Conservation (phyloP, 2,113 vertebrate species). For the Phyllopteryx taeniolatus region DNA sequence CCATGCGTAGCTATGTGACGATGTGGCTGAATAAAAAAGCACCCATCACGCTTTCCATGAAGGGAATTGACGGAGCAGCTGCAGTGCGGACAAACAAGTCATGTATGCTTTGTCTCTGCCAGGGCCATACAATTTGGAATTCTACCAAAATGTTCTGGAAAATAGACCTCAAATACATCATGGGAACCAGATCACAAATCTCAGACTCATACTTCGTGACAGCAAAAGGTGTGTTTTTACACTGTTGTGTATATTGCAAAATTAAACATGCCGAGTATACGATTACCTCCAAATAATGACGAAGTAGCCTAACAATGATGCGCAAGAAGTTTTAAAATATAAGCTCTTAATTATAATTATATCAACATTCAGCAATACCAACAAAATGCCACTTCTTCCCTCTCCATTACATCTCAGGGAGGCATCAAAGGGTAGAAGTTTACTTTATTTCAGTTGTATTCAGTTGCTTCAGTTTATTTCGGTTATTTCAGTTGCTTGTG, state of each 20-base stretch:
- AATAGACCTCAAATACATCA: neutral
- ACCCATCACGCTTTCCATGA: slow-evolving; percentile 26
- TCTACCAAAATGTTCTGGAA: neutral
- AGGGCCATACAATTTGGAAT: slow-evolving; percentile 39
- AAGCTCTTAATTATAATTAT: too few species aligned
- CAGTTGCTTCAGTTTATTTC: too few species aligned
- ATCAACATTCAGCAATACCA: too few species aligned
- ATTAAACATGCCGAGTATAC: too few species aligned
- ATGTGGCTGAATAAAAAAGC: neutral
- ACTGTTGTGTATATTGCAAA: neutral
- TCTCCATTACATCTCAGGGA: too few species aligned
- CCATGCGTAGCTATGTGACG: slow-evolving; percentile 4
- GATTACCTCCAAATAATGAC: too few species aligned
- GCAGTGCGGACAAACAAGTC: slow-evolving; percentile 55
- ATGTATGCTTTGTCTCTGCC: slow-evolving; percentile 49
- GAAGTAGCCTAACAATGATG: too few species aligned
- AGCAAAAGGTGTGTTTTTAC: neutral
- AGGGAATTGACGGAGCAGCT: slow-evolving; percentile 55
- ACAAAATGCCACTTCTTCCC: too few species aligned
- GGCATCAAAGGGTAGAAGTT: too few species aligned
- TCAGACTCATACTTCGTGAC: neutral
- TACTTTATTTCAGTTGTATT: too few species aligned
- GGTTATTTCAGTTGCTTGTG: too few species aligned
- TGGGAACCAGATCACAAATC: neutral
- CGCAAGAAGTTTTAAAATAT: too few species aligned